phyloP scores from a whole-genome alignment of 2,888 invertebrate genomes.

The Melipona bicolor region DNA sequence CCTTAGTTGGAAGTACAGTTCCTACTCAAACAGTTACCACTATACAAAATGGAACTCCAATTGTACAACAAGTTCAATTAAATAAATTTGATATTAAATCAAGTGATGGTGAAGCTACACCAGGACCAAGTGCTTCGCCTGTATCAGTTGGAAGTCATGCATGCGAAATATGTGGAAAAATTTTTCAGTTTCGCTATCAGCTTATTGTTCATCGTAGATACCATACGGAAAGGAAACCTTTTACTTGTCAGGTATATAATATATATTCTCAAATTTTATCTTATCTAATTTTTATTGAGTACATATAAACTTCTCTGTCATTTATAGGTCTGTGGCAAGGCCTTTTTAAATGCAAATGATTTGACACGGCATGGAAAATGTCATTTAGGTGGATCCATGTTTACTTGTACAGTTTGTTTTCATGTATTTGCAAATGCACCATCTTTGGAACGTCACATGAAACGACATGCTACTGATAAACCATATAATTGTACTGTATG shows the following conservation, averaged over 20 bases:
- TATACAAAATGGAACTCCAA: constrained; percentile 82
- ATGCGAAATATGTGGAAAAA: constrained; percentile 94
- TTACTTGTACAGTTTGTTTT: constrained; percentile 90
- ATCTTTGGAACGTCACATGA: constrained; percentile 89
- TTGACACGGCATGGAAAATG: constrained; percentile 93
- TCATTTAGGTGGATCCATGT: constrained; percentile 92
- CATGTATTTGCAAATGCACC: constrained; percentile 91
- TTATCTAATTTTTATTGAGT: constrained; percentile 76
- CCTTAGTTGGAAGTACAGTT: constrained; percentile 81
- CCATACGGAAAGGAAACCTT: constrained; percentile 94
- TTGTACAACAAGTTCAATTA: constrained; percentile 82
- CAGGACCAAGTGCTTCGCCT: constrained; percentile 86
- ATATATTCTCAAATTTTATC: not conserved
- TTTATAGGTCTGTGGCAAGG: constrained; percentile 90
- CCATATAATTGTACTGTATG: constrained; percentile 94
- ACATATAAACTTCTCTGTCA: not conserved
- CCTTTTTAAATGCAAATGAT: constrained; percentile 92
- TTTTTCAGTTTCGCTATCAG: constrained; percentile 94
- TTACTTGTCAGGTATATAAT: constrained; percentile 87
- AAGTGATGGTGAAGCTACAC: constrained; percentile 82
- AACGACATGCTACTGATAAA: constrained; percentile 92
- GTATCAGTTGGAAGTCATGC: constrained; percentile 88
- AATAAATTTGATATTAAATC: constrained; percentile 83
- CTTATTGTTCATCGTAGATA: constrained; percentile 94
- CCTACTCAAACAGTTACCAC: constrained; percentile 83